phyloP scores from a whole-genome alignment of 2,888 invertebrate species.

The Muschampia plurimacula region DNA sequence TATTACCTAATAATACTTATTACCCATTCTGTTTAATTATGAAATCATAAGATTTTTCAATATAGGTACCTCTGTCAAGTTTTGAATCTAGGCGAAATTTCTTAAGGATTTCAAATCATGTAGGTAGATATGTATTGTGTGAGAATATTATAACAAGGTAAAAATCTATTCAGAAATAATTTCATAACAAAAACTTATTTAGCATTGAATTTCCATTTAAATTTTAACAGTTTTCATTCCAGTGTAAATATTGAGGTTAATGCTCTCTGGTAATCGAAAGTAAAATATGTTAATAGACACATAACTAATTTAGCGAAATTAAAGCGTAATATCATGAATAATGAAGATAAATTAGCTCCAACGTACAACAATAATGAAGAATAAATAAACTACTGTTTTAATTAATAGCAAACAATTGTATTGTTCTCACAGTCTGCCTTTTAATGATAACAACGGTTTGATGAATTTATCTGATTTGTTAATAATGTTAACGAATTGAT shows the following conservation, averaged over 20 bases:
- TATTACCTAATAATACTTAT: too few species aligned
- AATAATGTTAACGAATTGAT: background rate
- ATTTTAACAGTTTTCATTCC: background rate
- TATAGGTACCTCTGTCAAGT: too few species aligned
- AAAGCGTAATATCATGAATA: constrained; percentile 22
- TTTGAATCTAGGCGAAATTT: too few species aligned
- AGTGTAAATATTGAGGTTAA: background rate
- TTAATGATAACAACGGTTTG: constrained; percentile 4
- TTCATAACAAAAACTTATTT: background rate
- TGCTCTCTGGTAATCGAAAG: background rate
- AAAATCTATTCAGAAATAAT: background rate
- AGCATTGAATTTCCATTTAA: too few species aligned
- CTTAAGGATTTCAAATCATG: too few species aligned
- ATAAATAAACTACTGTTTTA: constrained; percentile 32
- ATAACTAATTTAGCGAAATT: constrained; percentile 21
- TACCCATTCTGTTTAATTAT: too few species aligned
- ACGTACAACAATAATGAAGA: constrained; percentile 26
- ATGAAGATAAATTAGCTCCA: constrained; percentile 25
- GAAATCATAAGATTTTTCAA: too few species aligned
- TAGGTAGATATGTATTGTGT: too few species aligned
- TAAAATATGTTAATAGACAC: background rate
- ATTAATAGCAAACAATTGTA: constrained; percentile 25
- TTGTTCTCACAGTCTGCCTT: constrained; percentile 14
- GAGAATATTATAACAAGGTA: too few species aligned
- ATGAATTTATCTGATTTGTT: constrained; percentile 4